Conservation (phyloP, 2,888 invertebrate genomes). For the Tuberolachnus salignus region DNA sequence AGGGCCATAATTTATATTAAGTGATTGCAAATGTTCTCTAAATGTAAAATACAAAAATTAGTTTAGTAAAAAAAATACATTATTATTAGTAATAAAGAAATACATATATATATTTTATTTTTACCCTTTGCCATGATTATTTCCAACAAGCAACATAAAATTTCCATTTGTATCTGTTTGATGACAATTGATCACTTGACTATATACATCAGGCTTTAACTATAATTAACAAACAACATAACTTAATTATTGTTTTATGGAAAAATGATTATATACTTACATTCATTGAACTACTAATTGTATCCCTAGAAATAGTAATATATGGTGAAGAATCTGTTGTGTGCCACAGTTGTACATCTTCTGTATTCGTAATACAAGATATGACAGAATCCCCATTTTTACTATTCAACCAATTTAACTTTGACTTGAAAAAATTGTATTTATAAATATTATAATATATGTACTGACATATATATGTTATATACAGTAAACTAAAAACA, state of each 20-base stretch:
- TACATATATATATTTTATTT: constrained; percentile 62
- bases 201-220: constrained; percentile 35
- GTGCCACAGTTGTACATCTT: constrained; percentile 75
- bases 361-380: constrained; percentile 75
- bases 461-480: neutral
- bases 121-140: constrained; percentile 66
- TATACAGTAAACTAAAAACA: too few species aligned
- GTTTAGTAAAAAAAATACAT: neutral
- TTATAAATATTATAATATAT: neutral
- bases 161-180: constrained; percentile 62
- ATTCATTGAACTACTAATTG: constrained; percentile 66
- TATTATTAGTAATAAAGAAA: neutral
- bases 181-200: constrained; percentile 55
- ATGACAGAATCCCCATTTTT: constrained; percentile 63
- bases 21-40: constrained; percentile 60
- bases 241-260: neutral
- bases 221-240: constrained; percentile 58
- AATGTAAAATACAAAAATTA: constrained; percentile 12
- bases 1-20: constrained; percentile 64
- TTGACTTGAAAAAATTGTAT: constrained; percentile 29
- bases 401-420: constrained; percentile 62
- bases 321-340: constrained; percentile 69
- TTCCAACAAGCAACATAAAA: constrained; percentile 71
- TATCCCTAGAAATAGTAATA: constrained; percentile 67
- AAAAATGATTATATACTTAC: constrained; percentile 56